A percentile compares a stretch with the other conserved stretches of the same genome.
These are phyloP conservation scores for Latrodectus elegans DNA, from an alignment of 2,888 invertebrate species.

Conservation along the genomic window DNA sequence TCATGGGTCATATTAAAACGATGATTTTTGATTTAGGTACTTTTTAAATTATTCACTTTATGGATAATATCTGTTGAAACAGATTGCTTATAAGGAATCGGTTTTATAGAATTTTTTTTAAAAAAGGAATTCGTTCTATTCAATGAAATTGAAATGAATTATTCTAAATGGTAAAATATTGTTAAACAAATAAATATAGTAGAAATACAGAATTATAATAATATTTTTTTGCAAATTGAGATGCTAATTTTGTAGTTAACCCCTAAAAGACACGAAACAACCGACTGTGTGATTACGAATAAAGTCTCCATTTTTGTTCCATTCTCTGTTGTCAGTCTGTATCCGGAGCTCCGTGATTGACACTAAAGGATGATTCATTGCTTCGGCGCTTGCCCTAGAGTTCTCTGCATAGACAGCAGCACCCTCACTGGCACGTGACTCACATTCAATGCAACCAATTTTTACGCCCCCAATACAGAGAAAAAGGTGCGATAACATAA, in stretches of 20 bases:
- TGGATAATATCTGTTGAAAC: too few species aligned
- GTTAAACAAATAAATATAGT: too few species aligned
- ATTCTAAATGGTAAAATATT: too few species aligned
- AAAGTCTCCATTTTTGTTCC: conserved; percentile 59
- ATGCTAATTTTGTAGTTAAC: background rate
- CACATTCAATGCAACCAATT: conserved; percentile 41
- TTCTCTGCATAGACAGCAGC: background rate
- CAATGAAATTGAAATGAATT: too few species aligned
- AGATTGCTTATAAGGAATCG: too few species aligned
- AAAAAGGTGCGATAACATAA: conserved; percentile 33
- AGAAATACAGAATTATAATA: too few species aligned
- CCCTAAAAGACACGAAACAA: conserved; percentile 13
- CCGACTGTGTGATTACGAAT: conserved; percentile 54
- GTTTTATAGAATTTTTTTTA: too few species aligned
- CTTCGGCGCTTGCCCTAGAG: background rate
- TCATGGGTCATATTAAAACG: too few species aligned
- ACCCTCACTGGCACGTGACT: conserved; percentile 55
- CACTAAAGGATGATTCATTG: conserved; percentile 66
- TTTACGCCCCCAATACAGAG: conserved; percentile 7
- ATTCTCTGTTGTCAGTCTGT: conserved; percentile 46
- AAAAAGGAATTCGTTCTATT: too few species aligned
- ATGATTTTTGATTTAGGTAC: too few species aligned
- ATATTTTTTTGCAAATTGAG: too few species aligned
- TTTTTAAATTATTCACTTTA: too few species aligned
- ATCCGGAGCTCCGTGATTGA: conserved; percentile 57